Evolutionary conservation across 2,113 vertebrate species (phyloP).

Genomic region (Notechis scutatus): DNA sequence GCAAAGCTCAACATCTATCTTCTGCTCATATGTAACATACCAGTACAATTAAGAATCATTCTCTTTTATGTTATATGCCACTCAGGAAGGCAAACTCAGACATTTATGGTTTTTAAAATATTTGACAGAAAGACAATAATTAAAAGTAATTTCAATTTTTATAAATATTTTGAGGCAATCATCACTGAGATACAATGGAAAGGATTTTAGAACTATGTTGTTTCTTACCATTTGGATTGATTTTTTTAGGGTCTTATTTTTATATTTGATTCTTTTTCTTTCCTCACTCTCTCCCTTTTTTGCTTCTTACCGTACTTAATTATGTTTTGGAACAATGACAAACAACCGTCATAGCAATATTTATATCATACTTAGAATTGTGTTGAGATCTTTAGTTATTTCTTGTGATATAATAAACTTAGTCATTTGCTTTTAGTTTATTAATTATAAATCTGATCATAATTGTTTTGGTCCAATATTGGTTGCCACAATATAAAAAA

Average conservation of each 20-base stretch:
- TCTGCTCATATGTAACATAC: background rate
- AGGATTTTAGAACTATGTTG: background rate
- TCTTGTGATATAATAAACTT: background rate
- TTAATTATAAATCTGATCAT: background rate
- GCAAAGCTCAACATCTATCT: background rate
- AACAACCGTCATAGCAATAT: background rate
- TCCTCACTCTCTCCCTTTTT: background rate
- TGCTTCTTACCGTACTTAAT: background rate
- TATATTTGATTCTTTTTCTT: background rate
- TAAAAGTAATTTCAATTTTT: background rate
- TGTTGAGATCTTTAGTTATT: background rate
- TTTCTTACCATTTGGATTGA: background rate
- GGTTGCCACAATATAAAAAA: too few relatives aligned
- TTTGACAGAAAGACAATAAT: background rate
- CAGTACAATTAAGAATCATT: background rate
- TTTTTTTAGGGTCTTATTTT: background rate
- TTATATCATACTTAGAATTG: background rate
- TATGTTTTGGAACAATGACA: background rate
- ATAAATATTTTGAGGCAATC: background rate
- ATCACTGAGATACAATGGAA: background rate
- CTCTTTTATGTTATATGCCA: background rate
- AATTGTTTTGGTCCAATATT: background rate
- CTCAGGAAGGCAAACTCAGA: background rate
- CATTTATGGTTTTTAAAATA: background rate
- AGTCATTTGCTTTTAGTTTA: background rate